Percentiles rank a stretch among this genome's conserved stretches.
Conservation (phyloP, 2,888 invertebrate species). For the Perizoma affinitatum region DNA sequence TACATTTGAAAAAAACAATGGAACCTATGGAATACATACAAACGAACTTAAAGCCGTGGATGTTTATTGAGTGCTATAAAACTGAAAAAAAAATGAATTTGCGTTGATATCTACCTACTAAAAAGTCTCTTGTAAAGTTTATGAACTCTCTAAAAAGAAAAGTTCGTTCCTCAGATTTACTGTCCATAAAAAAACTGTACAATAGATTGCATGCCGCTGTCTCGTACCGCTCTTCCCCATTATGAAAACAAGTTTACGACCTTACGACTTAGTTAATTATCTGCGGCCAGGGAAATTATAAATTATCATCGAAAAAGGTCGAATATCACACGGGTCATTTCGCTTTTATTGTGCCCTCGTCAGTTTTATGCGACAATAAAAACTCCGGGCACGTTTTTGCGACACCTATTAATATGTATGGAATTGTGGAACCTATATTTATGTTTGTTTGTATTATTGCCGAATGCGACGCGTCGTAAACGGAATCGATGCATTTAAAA, state of each 20-base stretch:
- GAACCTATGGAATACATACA: too few relatives aligned
- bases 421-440: constrained; percentile 57
- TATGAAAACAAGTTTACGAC: constrained; percentile 23
- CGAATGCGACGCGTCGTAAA: constrained; percentile 34
- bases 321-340: constrained; percentile 63
- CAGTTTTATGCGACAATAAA: constrained; percentile 65
- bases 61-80: too few relatives aligned
- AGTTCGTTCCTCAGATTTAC: constrained; percentile 12
- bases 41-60: too few relatives aligned
- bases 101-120: too few relatives aligned
- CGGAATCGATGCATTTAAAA: constrained; percentile 31
- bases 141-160: too few relatives aligned
- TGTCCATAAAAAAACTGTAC: constrained; percentile 15
- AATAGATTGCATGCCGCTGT: constrained; percentile 4
- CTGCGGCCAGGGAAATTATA: constrained; percentile 37
- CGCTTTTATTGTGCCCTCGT: constrained; percentile 61
- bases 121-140: too few relatives aligned
- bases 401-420: constrained; percentile 68
- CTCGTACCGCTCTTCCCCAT: constrained; percentile 15
- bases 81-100: too few relatives aligned
- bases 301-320: constrained; percentile 59
- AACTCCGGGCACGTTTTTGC: constrained; percentile 57
- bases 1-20: too few relatives aligned
- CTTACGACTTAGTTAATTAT: constrained; percentile 18
- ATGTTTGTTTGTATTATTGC: constrained; percentile 40